Evolutionary conservation across 2,113 vertebrate genomes (phyloP), one percentile per base, ranked within the genome.

Genomic region (Cyphomyrus discorhynchus): DNA sequence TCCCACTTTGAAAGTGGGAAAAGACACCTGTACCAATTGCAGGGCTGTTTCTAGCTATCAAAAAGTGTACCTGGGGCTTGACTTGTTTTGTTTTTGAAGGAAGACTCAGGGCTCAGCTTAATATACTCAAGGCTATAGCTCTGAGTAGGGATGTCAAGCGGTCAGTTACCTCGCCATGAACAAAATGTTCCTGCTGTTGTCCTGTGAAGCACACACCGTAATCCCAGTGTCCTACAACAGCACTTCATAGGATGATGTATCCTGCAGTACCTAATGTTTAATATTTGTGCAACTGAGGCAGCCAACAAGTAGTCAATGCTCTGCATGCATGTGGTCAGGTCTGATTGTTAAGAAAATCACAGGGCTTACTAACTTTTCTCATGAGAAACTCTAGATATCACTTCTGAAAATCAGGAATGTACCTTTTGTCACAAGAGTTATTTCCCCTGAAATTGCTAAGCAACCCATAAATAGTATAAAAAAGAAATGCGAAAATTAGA

Each of bases 121-220:
- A 56, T 7, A 56, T 56, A 21, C 19, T 56, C 19, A 56, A 56
- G 53, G 53, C 53, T 56, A 56, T 2, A 56, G 53, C 53, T 19
- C 53, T 56, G 19, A 24, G 95, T 95, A 95, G 95, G 92, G 94
- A 94, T 96, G 95, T 90, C 95, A 92, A 96, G 94, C 93, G 95
- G 96, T 96, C 94, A 96, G 96, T 96, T 96, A 96, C 96, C 95
- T 96, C 95, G 95, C 95, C 95, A 96, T 96, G 95, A 96, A 87
- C 21, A 31, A 66, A 89, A 49, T 24, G 27, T 52, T 31, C 27
- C 31, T 39, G 27, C 15, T 52, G n/a, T 19, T 52, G 24, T 87
- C 24, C 86, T 42, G 50, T 17, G 39, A 47, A 11, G 31, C 50
- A 31, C 17, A 27, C 74, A 80, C 74, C 6, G 13, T 77, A 80